Percentiles rank a stretch among this genome's conserved stretches.
These are phyloP conservation scores for Nerophis lumbriciformis DNA, from an alignment of 2,113 vertebrate genomes.

Conservation along the genomic window DNA sequence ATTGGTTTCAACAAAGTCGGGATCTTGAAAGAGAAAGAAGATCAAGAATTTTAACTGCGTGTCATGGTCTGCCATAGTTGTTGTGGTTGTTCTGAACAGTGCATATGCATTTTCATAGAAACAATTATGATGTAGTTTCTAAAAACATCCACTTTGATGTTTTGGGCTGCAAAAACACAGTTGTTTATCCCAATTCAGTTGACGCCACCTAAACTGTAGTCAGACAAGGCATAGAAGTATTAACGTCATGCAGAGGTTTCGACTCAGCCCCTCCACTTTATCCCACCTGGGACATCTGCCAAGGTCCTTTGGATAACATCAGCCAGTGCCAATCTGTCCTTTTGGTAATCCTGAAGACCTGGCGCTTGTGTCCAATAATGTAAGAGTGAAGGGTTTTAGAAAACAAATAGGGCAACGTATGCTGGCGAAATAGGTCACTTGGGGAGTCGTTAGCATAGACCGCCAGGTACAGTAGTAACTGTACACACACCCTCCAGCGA, in stretches of 20 bases:
- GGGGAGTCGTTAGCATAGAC: neutral
- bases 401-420: constrained; percentile 22
- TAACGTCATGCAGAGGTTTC: neutral
- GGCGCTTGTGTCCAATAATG: constrained; percentile 24
- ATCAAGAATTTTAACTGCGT: too few species aligned
- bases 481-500: constrained; percentile 2
- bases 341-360: constrained; percentile 32
- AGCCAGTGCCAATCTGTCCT: constrained; percentile 26
- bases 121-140: too few species aligned
- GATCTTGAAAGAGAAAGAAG: too few species aligned
- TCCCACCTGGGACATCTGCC: constrained; percentile 37
- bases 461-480: neutral
- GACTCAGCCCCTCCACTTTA: neutral
- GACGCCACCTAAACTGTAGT: neutral
- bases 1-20: too few species aligned
- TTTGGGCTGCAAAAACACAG: too few species aligned
- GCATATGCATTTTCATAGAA: too few species aligned
- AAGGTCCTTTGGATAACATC: constrained; percentile 40
- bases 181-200: neutral
- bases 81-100: too few species aligned
- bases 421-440: neutral
- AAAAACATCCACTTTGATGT: too few species aligned
- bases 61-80: too few species aligned
- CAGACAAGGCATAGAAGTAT: neutral
- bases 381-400: constrained; percentile 24